Conservation (phyloP, 2,797 vertebrate genomes). For the Macropus fuliginosus region DNA sequence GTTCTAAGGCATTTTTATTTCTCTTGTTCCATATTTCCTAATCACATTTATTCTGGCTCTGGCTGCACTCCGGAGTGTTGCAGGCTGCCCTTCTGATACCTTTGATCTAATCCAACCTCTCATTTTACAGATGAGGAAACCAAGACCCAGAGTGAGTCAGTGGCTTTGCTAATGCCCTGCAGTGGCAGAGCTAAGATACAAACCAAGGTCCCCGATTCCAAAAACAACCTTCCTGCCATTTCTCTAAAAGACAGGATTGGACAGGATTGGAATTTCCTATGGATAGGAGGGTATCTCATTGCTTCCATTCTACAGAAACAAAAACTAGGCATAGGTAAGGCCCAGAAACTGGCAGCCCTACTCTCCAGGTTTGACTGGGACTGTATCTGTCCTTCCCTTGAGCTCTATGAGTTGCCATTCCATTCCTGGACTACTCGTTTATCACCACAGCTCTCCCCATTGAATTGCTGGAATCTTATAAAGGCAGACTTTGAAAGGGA, state of each 20-base stretch:
- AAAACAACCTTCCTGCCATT: not conserved
- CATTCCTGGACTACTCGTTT: not conserved
- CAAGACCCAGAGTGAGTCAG: not conserved
- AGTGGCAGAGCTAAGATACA: not conserved
- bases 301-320: not conserved
- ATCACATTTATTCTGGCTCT: not conserved
- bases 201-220: not conserved
- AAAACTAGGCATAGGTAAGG: not conserved
- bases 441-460: not conserved
- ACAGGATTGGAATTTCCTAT: not conserved
- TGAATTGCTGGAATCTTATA: not conserved
- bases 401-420: not conserved
- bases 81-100: not conserved
- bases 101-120: not conserved
- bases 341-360: not conserved
- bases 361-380: not conserved
- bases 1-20: not conserved
- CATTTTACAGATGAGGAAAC: not conserved
- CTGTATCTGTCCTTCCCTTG: not conserved
- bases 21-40: not conserved
- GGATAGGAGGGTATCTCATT: not conserved
- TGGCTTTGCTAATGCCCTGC: not conserved
- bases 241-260: not conserved
- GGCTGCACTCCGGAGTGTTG: not conserved
- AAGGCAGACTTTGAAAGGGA: not conserved